A percentile compares a stretch with the other conserved stretches of the same genome.
Evolutionary conservation across 2,113 vertebrate genomes (phyloP).

Genomic region (Dicerorhinus sumatrensis): DNA sequence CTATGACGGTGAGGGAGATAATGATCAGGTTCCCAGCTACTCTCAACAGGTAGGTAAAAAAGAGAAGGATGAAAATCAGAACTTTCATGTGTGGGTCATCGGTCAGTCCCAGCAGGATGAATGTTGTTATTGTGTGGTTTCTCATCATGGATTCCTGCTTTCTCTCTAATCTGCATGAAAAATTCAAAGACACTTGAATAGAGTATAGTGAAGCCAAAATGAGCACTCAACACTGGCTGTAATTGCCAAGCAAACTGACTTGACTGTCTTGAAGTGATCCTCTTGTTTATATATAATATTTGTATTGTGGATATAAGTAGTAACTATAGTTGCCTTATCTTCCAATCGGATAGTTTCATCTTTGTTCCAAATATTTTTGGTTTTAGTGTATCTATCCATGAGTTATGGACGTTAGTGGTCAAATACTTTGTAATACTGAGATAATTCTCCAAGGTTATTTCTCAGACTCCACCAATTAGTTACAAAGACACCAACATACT

Average conservation of each 20-base stretch:
- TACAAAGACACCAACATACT: background rate
- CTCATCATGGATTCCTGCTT: conserved; percentile 7
- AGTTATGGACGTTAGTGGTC: background rate
- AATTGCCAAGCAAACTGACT: background rate
- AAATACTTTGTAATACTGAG: background rate
- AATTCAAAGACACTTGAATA: background rate
- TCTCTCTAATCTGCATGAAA: background rate
- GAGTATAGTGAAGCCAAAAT: background rate
- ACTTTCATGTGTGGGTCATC: conserved; percentile 46
- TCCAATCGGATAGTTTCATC: background rate
- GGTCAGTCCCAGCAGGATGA: conserved; percentile 72
- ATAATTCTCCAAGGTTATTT: background rate
- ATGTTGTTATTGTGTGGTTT: conserved; percentile 72
- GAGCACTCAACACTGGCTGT: background rate
- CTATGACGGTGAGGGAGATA: conserved; percentile 39
- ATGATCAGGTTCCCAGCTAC: conserved; percentile 70
- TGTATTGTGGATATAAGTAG: background rate
- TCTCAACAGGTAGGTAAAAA: conserved; percentile 70
- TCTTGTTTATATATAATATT: background rate
- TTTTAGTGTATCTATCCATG: background rate
- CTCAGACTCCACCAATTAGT: background rate
- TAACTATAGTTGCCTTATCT: background rate
- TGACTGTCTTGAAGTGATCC: background rate
- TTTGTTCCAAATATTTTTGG: background rate
- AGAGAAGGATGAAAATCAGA: conserved; percentile 69